Percentiles rank a stretch among this genome's conserved stretches.
Conservation (phyloP, 2,888 invertebrate species). For the Antheraea assamensis region DNA sequence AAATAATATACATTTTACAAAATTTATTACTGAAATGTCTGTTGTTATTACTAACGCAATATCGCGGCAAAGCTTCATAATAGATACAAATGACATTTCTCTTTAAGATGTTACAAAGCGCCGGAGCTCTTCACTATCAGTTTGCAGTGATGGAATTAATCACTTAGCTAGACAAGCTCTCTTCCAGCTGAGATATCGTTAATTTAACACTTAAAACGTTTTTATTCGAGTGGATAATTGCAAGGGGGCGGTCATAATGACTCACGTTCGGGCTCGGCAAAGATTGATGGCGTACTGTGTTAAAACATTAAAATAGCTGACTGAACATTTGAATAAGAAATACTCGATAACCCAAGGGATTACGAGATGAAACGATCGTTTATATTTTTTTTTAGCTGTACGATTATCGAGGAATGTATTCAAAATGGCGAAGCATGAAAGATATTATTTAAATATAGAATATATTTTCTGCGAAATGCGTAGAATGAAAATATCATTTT, state of each 20-base stretch:
- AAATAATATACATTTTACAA: background rate
- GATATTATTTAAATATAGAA: conserved; percentile 16
- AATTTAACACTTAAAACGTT: conserved; percentile 81
- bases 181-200: conserved; percentile 75
- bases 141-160: conserved; percentile 64
- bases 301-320: conserved; percentile 74
- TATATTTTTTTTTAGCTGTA: conserved; percentile 44
- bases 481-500: background rate
- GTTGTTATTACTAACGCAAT: background rate
- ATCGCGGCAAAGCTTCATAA: conserved; percentile 28
- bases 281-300: conserved; percentile 77
- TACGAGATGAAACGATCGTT: conserved; percentile 63
- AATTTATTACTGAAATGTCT: conserved; percentile 27
- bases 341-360: conserved; percentile 65
- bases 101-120: conserved; percentile 38
- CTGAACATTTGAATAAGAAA: conserved; percentile 76
- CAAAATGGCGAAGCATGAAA: background rate
- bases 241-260: conserved; percentile 73
- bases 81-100: conserved; percentile 48
- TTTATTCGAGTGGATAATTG: conserved; percentile 80
- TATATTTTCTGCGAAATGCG: conserved; percentile 28
- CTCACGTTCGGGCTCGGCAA: conserved; percentile 68
- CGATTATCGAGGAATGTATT: conserved; percentile 38
- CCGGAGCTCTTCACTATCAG: conserved; percentile 53
- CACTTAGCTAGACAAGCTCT: conserved; percentile 72